These are phyloP conservation scores for Aplysia californica DNA, from an alignment of 1,140 invertebrate genomes.

Conservation along the genomic window DNA sequence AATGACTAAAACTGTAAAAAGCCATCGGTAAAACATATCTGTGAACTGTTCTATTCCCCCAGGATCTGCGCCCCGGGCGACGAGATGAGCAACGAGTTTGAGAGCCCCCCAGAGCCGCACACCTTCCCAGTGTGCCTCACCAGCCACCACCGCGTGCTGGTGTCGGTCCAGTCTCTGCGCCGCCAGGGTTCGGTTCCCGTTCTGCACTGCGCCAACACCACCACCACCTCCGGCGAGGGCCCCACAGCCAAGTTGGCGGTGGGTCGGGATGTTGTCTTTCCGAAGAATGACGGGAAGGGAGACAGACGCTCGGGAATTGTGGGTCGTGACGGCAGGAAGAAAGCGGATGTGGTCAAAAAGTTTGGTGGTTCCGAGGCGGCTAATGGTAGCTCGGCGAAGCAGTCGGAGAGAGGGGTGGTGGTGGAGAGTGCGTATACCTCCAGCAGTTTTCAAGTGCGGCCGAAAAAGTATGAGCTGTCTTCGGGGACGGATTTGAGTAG, in stretches of 20 bases:
- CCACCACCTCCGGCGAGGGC: too few relatives aligned
- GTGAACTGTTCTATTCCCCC: too few relatives aligned
- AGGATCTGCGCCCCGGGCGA: conserved; percentile 73
- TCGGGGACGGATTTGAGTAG: too few relatives aligned
- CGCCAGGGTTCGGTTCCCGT: conserved; percentile 38
- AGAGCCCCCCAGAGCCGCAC: conserved; percentile 79
- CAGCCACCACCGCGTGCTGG: conserved; percentile 34
- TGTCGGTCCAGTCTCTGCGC: conserved; percentile 42
- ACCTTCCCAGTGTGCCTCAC: conserved; percentile 81
- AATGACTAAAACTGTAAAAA: too few relatives aligned
- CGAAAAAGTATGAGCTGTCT: too few relatives aligned
- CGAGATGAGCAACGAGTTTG: conserved; percentile 73
- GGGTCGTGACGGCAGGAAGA: background rate
- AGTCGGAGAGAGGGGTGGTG: too few relatives aligned
- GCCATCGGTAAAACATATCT: too few relatives aligned
- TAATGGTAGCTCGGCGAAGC: too few relatives aligned
- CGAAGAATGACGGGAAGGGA: background rate
- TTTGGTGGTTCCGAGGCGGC: background rate
- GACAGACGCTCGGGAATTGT: too few relatives aligned
- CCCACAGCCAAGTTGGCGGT: too few relatives aligned
- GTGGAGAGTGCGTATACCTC: too few relatives aligned
- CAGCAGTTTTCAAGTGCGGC: too few relatives aligned
- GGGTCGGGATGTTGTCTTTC: background rate
- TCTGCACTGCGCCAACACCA: conserved; percentile 31
- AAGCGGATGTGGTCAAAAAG: background rate